Evolutionary conservation across 2,113 vertebrate genomes (phyloP).

Genomic region (Phrynosoma blainvillii): DNA sequence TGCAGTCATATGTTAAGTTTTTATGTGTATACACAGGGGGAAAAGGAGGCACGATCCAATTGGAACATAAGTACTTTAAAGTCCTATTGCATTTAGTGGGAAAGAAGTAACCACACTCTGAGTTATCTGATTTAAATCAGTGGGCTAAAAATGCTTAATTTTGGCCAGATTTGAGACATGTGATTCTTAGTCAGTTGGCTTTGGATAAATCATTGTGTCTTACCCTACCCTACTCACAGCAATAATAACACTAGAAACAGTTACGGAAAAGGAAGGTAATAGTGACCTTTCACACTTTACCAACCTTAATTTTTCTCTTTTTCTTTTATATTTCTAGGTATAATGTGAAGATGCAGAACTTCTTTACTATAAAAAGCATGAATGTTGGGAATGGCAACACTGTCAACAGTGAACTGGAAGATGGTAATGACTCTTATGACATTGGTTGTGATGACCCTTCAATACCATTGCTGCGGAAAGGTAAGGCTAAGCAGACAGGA

Average conservation of each 20-base stretch:
- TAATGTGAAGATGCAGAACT: slow-evolving; percentile 88
- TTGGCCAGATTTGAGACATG: background rate
- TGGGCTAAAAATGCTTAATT: background rate
- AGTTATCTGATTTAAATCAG: background rate
- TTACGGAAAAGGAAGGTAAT: background rate
- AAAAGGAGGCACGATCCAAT: background rate
- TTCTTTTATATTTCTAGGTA: slow-evolving; percentile 78
- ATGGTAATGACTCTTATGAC: slow-evolving; percentile 91
- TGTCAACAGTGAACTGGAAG: slow-evolving; percentile 90
- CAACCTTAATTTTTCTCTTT: slow-evolving; percentile 36
- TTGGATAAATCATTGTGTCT: background rate
- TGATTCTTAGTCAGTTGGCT: background rate
- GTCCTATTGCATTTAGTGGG: background rate
- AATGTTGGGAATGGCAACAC: slow-evolving; percentile 90
- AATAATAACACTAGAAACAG: background rate
- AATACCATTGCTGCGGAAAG: slow-evolving; percentile 85
- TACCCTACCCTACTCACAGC: background rate
- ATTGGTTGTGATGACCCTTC: slow-evolving; percentile 87
- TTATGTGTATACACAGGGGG: too few relatives aligned
- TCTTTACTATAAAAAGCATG: slow-evolving; percentile 83
- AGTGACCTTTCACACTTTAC: background rate
- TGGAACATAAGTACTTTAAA: background rate
- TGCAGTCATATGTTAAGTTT: background rate
- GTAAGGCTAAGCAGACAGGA: slow-evolving; percentile 99
- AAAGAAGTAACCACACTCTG: background rate